Conservation (phyloP, 1,140 invertebrate species). For the Lepidostoma basale region DNA sequence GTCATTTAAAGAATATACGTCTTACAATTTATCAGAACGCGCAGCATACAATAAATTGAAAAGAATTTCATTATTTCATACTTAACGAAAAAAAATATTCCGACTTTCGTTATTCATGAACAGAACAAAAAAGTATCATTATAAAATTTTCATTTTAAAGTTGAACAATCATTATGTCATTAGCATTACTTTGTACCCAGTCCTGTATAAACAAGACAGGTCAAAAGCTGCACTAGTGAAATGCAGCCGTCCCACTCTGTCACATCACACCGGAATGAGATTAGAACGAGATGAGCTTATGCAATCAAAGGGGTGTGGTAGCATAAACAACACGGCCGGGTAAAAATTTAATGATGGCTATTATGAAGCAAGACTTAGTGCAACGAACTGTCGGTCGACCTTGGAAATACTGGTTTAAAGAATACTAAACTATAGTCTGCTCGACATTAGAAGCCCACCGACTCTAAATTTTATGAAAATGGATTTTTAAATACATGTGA, state of each 20-base stretch:
- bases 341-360: constrained; percentile 47
- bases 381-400: constrained; percentile 32
- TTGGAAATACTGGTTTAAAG: constrained; percentile 33
- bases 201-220: constrained; percentile 39
- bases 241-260: constrained; percentile 24
- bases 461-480: no score
- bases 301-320: constrained; percentile 36
- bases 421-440: constrained; percentile 1
- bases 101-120: constrained; percentile 22
- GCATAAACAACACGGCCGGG: constrained; percentile 44
- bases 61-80: no score
- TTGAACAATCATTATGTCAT: constrained; percentile 28
- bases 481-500: no score
- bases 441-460: background rate
- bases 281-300: constrained; percentile 21
- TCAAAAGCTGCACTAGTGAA: constrained; percentile 41
- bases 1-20: no score
- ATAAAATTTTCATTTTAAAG: constrained; percentile 4
- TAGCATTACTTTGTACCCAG: constrained; percentile 28
- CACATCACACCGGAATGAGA: background rate
- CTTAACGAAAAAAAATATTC: no score
- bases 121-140: background rate
- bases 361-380: constrained; percentile 39
- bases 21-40: no score
- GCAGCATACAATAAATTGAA: no score